Evolutionary conservation across 2,113 vertebrate species (phyloP).

Genomic region (Lophotis ruficrista): DNA sequence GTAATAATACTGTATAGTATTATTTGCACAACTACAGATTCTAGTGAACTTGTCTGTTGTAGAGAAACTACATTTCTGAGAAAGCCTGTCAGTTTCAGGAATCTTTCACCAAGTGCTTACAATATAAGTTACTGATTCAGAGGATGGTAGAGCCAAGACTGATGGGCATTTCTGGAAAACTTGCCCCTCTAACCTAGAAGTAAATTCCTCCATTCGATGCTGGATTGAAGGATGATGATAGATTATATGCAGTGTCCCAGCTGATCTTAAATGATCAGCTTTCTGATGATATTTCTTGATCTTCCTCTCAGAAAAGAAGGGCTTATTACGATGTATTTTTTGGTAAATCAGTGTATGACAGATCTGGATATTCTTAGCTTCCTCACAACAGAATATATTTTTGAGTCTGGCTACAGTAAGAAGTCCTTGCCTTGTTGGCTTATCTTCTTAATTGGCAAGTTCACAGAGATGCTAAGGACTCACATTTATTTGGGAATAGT

Average conservation of each 20-base stretch:
- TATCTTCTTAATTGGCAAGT: background rate
- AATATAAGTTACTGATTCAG: background rate
- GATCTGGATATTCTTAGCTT: background rate
- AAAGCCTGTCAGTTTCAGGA: background rate
- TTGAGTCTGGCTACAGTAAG: background rate
- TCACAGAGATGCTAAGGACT: background rate
- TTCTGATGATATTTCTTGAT: background rate
- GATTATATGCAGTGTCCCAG: background rate
- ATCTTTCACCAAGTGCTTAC: background rate
- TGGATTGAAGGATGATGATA: background rate
- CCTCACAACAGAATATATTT: background rate
- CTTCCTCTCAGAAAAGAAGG: background rate
- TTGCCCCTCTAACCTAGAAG: background rate
- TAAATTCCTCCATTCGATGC: background rate
- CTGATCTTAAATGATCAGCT: background rate
- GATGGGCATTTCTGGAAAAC: background rate
- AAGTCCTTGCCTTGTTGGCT: background rate
- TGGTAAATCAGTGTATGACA: background rate
- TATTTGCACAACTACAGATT: background rate
- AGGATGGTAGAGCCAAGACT: accelerated
- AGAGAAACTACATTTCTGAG: background rate
- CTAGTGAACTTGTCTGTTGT: background rate
- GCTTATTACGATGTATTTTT: background rate
- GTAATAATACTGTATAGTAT: too few relatives aligned
- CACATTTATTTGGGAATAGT: background rate